phyloP scores from a whole-genome alignment of 2,113 vertebrate genomes.

The Neolamprologus modestus region DNA sequence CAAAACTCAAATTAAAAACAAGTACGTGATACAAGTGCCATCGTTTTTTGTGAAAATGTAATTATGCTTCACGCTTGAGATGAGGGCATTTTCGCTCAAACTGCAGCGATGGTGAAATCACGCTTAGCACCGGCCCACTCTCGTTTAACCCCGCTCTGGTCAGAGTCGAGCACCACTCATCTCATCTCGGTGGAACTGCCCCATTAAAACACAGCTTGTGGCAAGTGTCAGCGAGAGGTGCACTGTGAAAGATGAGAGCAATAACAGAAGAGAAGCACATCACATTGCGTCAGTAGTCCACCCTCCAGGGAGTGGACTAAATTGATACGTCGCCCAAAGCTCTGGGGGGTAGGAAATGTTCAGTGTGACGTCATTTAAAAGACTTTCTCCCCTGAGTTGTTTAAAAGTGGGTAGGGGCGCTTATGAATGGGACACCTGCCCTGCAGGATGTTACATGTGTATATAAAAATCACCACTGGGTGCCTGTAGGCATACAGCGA shows the following conservation, averaged over 20 bases:
- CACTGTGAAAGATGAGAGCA: slow-evolving; percentile 55
- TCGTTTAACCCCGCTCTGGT: slow-evolving; percentile 1
- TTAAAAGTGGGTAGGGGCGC: not conserved
- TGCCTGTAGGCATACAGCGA: not conserved
- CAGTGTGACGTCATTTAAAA: slow-evolving; percentile 22
- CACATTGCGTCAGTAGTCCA: not conserved
- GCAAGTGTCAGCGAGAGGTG: slow-evolving; percentile 45
- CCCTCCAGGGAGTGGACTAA: not conserved
- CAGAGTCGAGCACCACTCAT: slow-evolving; percentile 13
- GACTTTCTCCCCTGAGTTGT: not conserved
- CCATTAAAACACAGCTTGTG: slow-evolving; percentile 57
- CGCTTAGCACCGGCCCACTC: not conserved
- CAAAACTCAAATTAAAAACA: not conserved
- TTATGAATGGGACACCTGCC: not conserved
- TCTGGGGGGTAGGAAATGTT: not conserved
- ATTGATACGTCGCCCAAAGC: not conserved
- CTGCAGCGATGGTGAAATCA: not conserved
- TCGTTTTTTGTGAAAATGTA: not conserved
- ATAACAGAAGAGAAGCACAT: slow-evolving; percentile 44
- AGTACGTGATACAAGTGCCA: not conserved
- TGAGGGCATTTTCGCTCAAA: not conserved
- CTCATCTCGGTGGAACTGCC: slow-evolving; percentile 3
- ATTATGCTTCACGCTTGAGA: not conserved
- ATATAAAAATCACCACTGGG: slow-evolving; percentile 10
- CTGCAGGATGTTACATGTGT: not conserved